Conservation (phyloP, 2,888 invertebrate species). For the Conops quadrifasciatus region DNA sequence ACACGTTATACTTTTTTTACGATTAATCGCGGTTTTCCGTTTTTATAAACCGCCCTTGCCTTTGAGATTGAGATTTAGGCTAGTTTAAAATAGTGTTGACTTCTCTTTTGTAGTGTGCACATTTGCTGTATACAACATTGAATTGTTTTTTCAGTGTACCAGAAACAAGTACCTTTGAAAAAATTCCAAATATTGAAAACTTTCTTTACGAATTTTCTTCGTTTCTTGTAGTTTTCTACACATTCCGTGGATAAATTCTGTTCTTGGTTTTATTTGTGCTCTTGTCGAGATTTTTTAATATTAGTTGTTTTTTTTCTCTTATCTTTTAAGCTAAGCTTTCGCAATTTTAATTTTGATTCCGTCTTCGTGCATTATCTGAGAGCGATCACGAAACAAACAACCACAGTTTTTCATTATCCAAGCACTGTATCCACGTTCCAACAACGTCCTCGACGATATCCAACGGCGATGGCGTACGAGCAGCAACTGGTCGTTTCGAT, state of each 20-base stretch:
- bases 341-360: neutral
- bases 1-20: too few species aligned
- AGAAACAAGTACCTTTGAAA: constrained; percentile 20
- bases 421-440: constrained; percentile 20
- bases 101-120: too few species aligned
- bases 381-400: neutral
- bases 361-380: neutral
- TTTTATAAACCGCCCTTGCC: too few species aligned
- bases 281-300: neutral
- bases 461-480: constrained; percentile 54
- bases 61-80: too few species aligned
- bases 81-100: too few species aligned
- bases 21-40: too few species aligned
- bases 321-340: neutral
- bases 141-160: constrained; percentile 22
- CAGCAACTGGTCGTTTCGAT: constrained; percentile 48
- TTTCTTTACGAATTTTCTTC: constrained; percentile 25
- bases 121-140: too few species aligned
- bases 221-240: constrained; percentile 18
- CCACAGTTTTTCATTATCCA: neutral
- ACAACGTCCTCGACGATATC: constrained; percentile 45
- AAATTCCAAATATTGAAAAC: constrained; percentile 23
- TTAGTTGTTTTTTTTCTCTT: neutral
- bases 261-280: neutral
- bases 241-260: constrained; percentile 1